Conservation (phyloP, 2,113 vertebrate genomes). For the Ophiodon elongatus region DNA sequence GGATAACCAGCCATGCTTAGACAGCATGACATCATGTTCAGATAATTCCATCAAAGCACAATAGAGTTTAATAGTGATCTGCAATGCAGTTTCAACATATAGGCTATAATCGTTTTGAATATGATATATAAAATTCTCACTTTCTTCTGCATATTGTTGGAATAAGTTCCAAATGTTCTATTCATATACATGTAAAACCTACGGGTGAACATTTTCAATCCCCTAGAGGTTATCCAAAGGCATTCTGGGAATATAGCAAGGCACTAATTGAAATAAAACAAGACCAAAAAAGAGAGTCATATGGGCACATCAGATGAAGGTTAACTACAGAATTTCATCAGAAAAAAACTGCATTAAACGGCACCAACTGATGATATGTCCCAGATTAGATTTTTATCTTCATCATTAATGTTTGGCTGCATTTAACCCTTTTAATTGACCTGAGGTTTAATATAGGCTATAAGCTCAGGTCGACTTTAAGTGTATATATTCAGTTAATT, state of each 20-base stretch:
- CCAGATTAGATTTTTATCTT: not conserved
- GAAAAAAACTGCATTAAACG: not conserved
- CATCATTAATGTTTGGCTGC: not conserved
- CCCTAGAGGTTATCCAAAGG: not conserved
- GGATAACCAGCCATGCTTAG: slow-evolving; percentile 45
- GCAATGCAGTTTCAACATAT: slow-evolving; percentile 8
- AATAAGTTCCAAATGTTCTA: not conserved
- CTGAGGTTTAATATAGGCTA: slow-evolving; percentile 23
- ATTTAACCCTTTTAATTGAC: not conserved
- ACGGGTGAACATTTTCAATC: not conserved
- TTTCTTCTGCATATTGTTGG: not conserved
- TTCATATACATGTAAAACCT: not conserved
- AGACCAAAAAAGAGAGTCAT: not conserved
- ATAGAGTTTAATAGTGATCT: slow-evolving; percentile 16
- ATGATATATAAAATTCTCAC: not conserved
- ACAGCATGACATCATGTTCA: slow-evolving; percentile 67
- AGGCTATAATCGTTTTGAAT: not conserved
- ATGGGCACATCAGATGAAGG: not conserved
- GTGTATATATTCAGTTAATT: not conserved
- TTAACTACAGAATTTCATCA: not conserved
- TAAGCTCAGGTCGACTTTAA: not conserved
- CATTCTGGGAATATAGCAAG: slow-evolving; percentile 23
- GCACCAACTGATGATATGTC: not conserved
- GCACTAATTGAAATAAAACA: not conserved
- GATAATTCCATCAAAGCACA: slow-evolving; percentile 41